A percentile compares a stretch with the other conserved stretches of the same genome.
phyloP scores from a whole-genome alignment of 37 sponge, comb jelly and placozoan species.

The Halichondria panicea region DNA sequence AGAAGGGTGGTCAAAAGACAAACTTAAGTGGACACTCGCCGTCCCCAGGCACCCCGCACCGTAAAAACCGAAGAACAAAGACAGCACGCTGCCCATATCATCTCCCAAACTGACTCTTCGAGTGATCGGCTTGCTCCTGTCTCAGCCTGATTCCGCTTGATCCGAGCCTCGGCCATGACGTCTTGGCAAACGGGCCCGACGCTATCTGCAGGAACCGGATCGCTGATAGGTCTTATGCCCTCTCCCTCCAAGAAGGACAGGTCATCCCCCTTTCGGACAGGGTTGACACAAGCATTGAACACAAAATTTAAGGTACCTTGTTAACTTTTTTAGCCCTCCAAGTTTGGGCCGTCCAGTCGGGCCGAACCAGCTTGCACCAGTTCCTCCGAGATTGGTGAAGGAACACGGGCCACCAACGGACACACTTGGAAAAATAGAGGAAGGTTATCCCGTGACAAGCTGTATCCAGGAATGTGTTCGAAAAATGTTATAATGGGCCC shows the following conservation, averaged over 20 bases:
- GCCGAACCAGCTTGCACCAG: background rate
- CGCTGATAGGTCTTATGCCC: slow-evolving; percentile 44
- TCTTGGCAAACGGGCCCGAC: slow-evolving; percentile 13
- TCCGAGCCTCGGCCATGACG: slow-evolving; percentile 31
- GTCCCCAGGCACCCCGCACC: slow-evolving; percentile 6
- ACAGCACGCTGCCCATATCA: background rate
- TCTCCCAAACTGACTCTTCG: background rate
- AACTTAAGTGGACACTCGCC: slow-evolving; percentile 9
- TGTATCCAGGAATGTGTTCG: background rate
- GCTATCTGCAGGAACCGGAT: slow-evolving; percentile 25
- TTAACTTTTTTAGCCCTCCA: background rate
- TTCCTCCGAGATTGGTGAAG: background rate
- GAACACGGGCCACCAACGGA: background rate
- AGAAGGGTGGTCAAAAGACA: slow-evolving; percentile 10
- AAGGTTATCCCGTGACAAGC: background rate
- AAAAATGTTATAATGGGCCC: background rate
- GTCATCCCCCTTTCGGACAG: slow-evolving; percentile 22
- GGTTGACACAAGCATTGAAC: background rate
- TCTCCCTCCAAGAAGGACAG: slow-evolving; percentile 13
- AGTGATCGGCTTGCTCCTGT: slow-evolving; percentile 6
- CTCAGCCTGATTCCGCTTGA: slow-evolving; percentile 21
- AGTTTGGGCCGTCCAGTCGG: background rate
- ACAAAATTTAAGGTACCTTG: slow-evolving; percentile 8
- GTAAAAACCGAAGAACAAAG: slow-evolving; percentile 4
- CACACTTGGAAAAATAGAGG: background rate